Evolutionary conservation across 2,888 invertebrate species (phyloP), one percentile per base, ranked within the genome.

Genomic region (Morpho achilles): DNA sequence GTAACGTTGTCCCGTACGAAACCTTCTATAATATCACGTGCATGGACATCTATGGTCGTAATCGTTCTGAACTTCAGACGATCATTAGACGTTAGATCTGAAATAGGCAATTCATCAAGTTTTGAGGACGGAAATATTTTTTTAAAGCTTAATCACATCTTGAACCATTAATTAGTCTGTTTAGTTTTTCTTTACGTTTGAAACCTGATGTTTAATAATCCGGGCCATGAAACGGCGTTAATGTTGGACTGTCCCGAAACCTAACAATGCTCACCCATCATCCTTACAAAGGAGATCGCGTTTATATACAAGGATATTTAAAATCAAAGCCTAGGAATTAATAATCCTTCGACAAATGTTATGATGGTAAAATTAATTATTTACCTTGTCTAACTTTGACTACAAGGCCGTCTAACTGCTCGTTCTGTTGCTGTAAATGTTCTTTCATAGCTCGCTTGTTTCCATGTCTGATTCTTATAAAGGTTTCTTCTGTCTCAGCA

Each of bases 401-500:
- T 0, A 98, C 97, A 7, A 98, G 93, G 55, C 95, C 95, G 70
- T 96, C 95, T 40, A 98, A 91, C 81, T 97, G 97, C 59, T 91
- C 91, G 73, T 98, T 98, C 60, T 96, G 93, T 66, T 94, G 93
- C 68, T 92, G 91, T 40, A 98, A 89, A 79, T 97, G 97, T 73
- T 97, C 95, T 82, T 97, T 98, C 96, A 98, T 97, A 0, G 97
- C 96, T 8, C 95, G 90, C 78, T 97, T 96, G 66, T 95, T 93
- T 3, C 97, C 96, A 62, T 92, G 92, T 7, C 92, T 88, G 49
- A 95, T 93, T 7, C 87, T 77, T 1, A 87, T 72, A 77, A 98
- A 98, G 0, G 97, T 96, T 75, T 98, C 96, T 75, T 98, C 98
- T 0, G 97, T 97, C 80, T 98, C 98, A 7, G 96, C 96, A 0